Evolutionary conservation across 2,797 vertebrate species (phyloP).

Genomic region (Zalophus californianus): DNA sequence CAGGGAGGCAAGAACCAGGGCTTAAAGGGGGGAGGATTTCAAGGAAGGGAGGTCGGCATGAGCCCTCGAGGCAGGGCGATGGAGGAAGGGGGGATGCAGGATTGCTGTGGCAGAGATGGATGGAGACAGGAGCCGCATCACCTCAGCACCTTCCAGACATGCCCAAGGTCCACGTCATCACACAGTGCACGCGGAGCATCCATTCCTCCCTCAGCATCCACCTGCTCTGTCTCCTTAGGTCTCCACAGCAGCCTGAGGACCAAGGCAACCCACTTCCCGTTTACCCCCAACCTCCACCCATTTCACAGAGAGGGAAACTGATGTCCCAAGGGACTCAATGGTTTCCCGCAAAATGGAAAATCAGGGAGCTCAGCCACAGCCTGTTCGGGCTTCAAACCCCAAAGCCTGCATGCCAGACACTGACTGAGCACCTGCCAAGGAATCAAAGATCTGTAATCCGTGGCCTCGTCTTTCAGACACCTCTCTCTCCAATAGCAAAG

Average conservation of each 20-base stretch:
- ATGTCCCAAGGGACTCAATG: neutral
- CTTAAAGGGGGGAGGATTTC: neutral
- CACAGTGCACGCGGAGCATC: accelerated
- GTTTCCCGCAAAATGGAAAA: neutral
- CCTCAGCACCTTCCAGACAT: neutral
- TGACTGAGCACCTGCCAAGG: neutral
- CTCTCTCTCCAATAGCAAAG: neutral
- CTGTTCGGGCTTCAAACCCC: neutral
- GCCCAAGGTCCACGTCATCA: neutral
- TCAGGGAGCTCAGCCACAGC: neutral
- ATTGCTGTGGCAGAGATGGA: accelerated
- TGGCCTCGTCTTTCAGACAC: neutral
- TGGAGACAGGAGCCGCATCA: accelerated
- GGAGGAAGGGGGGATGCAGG: neutral
- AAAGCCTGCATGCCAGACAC: neutral
- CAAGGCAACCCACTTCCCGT: neutral
- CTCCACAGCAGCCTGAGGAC: neutral
- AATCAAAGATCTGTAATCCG: neutral
- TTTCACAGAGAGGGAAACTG: neutral
- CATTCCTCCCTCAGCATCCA: neutral
- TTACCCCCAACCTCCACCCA: neutral
- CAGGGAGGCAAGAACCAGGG: neutral
- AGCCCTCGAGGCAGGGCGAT: neutral
- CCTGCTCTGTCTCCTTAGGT: neutral
- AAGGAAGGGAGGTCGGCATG: neutral